Conservation (phyloP, 1,140 invertebrate species). For the Drosophila novamexicana region DNA sequence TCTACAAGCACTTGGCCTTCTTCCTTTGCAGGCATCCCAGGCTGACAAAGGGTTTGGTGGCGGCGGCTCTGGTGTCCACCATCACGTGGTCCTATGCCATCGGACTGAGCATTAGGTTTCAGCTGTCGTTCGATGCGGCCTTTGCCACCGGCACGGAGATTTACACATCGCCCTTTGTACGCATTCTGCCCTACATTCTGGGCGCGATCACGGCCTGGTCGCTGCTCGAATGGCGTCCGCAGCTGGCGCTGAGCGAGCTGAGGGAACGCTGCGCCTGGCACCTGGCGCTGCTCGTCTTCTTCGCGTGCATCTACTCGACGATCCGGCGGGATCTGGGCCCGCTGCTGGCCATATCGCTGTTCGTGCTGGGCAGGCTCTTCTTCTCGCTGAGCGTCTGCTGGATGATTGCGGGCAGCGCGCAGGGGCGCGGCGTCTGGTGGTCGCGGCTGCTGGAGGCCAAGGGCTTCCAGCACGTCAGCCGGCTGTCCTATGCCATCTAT, state of each 20-base stretch:
- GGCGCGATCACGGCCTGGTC: conserved; percentile 73
- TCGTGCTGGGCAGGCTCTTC: conserved; percentile 73
- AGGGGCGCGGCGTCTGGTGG: conserved; percentile 72
- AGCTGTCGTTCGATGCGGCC: conserved; percentile 77
- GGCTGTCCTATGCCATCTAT: conserved; percentile 81
- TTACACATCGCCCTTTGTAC: conserved; percentile 81
- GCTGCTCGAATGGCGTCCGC: conserved; percentile 42
- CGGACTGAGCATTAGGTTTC: conserved; percentile 68
- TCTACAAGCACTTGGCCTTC: neutral
- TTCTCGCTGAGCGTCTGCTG: conserved; percentile 78
- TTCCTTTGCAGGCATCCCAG: conserved; percentile 61
- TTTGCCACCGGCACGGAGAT: conserved; percentile 81
- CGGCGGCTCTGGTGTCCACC: conserved; percentile 47
- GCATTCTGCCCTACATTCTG: conserved; percentile 76
- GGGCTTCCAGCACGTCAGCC: conserved; percentile 82
- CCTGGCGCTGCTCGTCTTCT: conserved; percentile 67
- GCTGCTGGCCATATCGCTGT: conserved; percentile 66
- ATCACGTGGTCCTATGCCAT: conserved; percentile 69
- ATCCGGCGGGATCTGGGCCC: conserved; percentile 69
- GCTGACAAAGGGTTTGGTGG: conserved; percentile 56
- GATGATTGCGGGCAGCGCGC: conserved; percentile 81
- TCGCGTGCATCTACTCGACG: conserved; percentile 78
- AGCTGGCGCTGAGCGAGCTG: conserved; percentile 43
- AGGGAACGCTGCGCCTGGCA: conserved; percentile 74
- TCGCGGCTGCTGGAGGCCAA: conserved; percentile 79